Evolutionary conservation across 2,797 vertebrate genomes (phyloP).

Genomic region (Eleutherodactylus coqui): DNA sequence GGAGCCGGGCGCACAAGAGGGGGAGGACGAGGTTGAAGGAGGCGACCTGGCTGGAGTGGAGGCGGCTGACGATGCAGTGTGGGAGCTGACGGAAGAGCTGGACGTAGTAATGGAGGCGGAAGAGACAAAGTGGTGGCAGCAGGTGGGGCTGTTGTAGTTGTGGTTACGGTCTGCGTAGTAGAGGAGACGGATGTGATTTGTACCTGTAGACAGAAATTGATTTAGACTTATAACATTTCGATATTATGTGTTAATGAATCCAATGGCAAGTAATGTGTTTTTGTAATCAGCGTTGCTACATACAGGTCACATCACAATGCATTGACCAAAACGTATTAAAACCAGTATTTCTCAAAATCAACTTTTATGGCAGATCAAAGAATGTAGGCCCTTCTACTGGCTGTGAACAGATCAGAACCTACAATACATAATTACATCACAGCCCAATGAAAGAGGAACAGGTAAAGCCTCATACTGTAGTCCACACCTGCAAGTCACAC

Average conservation of each 20-base stretch:
- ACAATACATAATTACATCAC: too few relatives aligned
- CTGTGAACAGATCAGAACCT: too few relatives aligned
- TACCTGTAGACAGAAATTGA: slow-evolving; percentile 14
- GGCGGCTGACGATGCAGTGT: slow-evolving; percentile 75
- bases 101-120: slow-evolving; percentile 79
- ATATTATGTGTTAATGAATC: neutral
- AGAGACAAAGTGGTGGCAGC: slow-evolving; percentile 68
- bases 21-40: slow-evolving; percentile 85
- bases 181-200: slow-evolving; percentile 45
- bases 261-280: neutral
- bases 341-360: too few relatives aligned
- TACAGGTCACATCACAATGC: neutral
- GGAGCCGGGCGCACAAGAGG: slow-evolving; percentile 75
- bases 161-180: slow-evolving; percentile 65
- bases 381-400: too few relatives aligned
- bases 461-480: too few relatives aligned
- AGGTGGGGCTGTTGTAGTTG: neutral
- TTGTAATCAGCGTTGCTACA: neutral
- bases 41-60: slow-evolving; percentile 82
- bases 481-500: too few relatives aligned
- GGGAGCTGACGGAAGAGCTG: slow-evolving; percentile 79
- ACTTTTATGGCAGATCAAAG: too few relatives aligned
- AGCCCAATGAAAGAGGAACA: too few relatives aligned
- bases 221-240: neutral
- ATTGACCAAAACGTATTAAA: too few relatives aligned